A percentile compares a stretch with the other conserved stretches of the same genome.
phyloP scores from a whole-genome alignment of 2,113 vertebrate genomes.

The Anarrhichthys ocellatus region DNA sequence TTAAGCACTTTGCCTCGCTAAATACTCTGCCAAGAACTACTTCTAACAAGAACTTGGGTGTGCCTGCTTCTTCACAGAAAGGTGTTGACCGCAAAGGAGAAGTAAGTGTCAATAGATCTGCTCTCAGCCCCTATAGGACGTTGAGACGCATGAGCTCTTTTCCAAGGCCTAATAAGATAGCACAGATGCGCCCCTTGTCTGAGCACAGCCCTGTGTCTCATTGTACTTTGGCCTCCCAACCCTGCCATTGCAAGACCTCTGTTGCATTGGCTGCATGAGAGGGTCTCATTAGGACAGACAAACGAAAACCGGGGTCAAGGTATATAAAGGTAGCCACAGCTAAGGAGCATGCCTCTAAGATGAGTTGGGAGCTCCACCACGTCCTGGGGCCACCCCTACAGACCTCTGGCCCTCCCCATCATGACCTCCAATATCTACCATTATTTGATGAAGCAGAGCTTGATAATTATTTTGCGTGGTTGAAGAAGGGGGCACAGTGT shows the following conservation, averaged over 20 bases:
- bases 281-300: slow-evolving; percentile 96
- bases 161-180: slow-evolving; percentile 82
- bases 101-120: slow-evolving; percentile 85
- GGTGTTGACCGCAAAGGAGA: slow-evolving; percentile 82
- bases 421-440: slow-evolving; percentile 95
- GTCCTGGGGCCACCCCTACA: slow-evolving; percentile 84
- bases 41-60: slow-evolving; percentile 76
- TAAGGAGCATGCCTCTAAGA: slow-evolving; percentile 92
- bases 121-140: slow-evolving; percentile 73
- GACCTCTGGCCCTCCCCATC: slow-evolving; percentile 93
- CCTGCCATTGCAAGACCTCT: slow-evolving; percentile 76
- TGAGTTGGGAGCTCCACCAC: slow-evolving; percentile 88
- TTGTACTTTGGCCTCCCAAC: slow-evolving; percentile 84
- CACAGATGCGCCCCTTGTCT: slow-evolving; percentile 85
- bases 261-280: slow-evolving; percentile 77
- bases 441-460: slow-evolving; percentile 97
- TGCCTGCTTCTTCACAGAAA: slow-evolving; percentile 71
- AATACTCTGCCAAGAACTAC: slow-evolving; percentile 76
- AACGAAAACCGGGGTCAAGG: slow-evolving; percentile 98
- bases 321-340: slow-evolving; percentile 95
- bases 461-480: slow-evolving; percentile 99
- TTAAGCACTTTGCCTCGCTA: slow-evolving; percentile 78
- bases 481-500: slow-evolving; percentile 88
- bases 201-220: slow-evolving; percentile 76
- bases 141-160: slow-evolving; percentile 81